Base-by-base conservation (phyloP, 2,888 invertebrate species). In the Taenaris catops region DNA sequence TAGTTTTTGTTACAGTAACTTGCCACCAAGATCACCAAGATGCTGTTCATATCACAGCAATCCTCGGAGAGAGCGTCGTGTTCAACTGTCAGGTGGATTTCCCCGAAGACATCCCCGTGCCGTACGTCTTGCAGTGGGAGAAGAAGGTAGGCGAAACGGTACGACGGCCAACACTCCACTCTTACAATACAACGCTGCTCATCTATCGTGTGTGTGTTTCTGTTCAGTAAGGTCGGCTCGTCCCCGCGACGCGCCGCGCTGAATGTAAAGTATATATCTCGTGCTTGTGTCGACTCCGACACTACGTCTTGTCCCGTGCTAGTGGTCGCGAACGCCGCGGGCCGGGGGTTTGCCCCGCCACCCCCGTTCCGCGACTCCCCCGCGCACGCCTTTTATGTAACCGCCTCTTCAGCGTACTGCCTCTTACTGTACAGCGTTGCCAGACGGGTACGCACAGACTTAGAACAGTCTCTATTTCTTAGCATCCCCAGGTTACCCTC, bases 121-220 rank as follows among this genome's bases (percentile, higher is more conserved):
- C 97, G 88, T 97, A 97, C 90, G 96, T 98, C 89, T 93, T 98
- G 87, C 96, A 97, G 91, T 98, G 98, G 98, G 96, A 96, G 93
- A 98, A 97, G 94, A 96, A 97, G 95, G 96, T 96, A 94, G 94
- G 94, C 93, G 94, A 94, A 90, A 93, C 94, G 95, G 95, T 95
- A 95, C 93, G 95, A 92, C 93, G 91, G 74, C 65, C 78, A 71
- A 81, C 81, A 78, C 81, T 80, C 81, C 81, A 81, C 83, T 81
- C 79, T 84, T 83, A 81, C 83, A 76, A 76, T 83, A 83, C 84
- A 78, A 79, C 75, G 80, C 83, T 84, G 83, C 86, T 83, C 84
- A 83, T 78, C 73, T 75, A 72, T 80, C 78, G 79, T 84, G 81
- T 83, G 78, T n/a, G n/a, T 87, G 74, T 87, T 86, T 87, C 80